Conservation (phyloP, 2,113 vertebrate genomes). For the Variabilichromis moorii region DNA sequence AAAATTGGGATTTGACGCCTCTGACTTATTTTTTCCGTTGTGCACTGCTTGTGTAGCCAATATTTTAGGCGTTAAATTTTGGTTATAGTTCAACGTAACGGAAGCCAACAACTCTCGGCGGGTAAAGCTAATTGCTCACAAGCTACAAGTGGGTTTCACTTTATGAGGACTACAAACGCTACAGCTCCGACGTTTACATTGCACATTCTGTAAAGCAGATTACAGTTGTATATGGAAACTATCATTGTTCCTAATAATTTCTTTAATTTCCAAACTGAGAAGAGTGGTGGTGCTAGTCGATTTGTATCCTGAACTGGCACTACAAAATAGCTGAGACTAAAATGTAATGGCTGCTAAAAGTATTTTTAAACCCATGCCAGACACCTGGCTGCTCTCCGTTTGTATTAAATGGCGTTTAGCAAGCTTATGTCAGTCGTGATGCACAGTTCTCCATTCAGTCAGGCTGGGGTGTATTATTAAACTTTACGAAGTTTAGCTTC, state of each 20-base stretch:
- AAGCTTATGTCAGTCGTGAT: not conserved
- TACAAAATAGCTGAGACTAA: not conserved
- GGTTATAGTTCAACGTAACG: not conserved
- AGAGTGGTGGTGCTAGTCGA: fast-evolving
- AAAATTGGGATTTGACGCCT: not conserved
- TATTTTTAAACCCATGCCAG: not conserved
- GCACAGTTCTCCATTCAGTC: not conserved
- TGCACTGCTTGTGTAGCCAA: fast-evolving
- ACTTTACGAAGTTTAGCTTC: not conserved
- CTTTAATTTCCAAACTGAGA: not conserved
- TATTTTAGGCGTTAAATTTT: not conserved
- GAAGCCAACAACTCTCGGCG: constrained; percentile 14
- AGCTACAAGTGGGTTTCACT: constrained; percentile 30
- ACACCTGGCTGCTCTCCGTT: not conserved
- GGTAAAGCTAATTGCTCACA: not conserved
- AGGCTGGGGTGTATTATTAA: not conserved
- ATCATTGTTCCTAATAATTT: not conserved
- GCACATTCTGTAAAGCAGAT: not conserved
- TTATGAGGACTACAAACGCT: not conserved
- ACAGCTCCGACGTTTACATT: not conserved
- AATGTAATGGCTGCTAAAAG: not conserved
- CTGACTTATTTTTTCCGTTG: no score
- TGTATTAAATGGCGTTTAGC: not conserved
- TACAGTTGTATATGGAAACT: not conserved
- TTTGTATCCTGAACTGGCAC: not conserved